phyloP scores from a whole-genome alignment of 2,888 invertebrate species.

The Chymomyza amoena region DNA sequence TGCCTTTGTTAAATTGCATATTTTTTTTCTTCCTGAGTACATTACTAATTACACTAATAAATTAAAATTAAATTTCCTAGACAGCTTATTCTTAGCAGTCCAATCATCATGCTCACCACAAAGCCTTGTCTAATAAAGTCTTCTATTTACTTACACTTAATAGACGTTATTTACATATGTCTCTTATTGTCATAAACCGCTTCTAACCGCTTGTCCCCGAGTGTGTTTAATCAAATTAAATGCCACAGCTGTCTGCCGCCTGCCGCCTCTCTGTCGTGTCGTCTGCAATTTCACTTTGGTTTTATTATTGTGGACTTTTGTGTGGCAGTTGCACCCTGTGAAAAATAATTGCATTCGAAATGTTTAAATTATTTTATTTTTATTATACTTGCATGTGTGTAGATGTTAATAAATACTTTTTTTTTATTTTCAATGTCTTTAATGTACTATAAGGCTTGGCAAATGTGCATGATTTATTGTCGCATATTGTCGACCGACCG shows the following conservation, averaged over 20 bases:
- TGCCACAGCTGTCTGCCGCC: constrained; percentile 50
- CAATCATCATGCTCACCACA: neutral
- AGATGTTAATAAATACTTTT: neutral
- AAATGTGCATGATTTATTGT: constrained; percentile 3
- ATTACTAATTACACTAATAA: neutral
- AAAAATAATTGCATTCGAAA: constrained; percentile 1
- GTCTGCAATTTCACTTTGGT: neutral
- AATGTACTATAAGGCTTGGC: neutral
- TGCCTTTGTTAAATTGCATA: too few species aligned
- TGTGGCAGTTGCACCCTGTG: neutral
- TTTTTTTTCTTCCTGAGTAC: neutral
- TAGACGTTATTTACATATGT: neutral
- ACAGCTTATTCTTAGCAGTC: neutral
- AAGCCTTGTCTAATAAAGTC: neutral
- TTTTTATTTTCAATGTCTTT: neutral
- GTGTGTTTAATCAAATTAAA: constrained; percentile 59
- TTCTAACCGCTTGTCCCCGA: neutral
- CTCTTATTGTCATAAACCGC: neutral
- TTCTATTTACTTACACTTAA: neutral
- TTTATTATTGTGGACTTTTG: neutral
- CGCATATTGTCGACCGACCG: neutral
- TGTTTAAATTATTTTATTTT: neutral
- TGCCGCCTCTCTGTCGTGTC: neutral
- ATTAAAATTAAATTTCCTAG: neutral
- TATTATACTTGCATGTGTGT: neutral